Evolutionary conservation across 2,113 vertebrate genomes (phyloP), one percentile per base, ranked within the genome.

Genomic region (Cebidichthys violaceus): DNA sequence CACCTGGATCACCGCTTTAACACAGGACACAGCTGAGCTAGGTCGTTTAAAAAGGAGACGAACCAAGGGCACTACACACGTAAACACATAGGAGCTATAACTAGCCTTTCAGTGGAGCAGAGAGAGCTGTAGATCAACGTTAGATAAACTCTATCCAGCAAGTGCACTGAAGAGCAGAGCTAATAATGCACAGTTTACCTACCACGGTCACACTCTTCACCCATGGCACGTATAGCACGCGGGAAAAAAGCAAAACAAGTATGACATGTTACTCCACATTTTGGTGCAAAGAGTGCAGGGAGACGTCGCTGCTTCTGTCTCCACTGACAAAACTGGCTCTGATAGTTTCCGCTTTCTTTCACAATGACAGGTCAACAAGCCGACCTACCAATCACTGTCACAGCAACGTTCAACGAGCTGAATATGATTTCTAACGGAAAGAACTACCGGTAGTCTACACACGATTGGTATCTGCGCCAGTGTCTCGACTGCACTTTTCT

Each of bases 281-380:
- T 66, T 86, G 65, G 65, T 61, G 8, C 22, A 60, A 35, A 73
- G 43, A 39, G 10, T 33, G 80, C 39, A 65, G 13, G 14, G 79
- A 86, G 77, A 81, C 50, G 82, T 67, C 33, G 72, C 76, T 62
- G 24, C 67, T 54, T 37, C 45, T 29, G 60, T 29, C 52, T 31
- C 76, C 18, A 62, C 39, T 74, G 70, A 41, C 60, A 57, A 35
- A n/a, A 68, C 39, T 66, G 75, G 4, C 72, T 80, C 43, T 11
- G 70, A 87, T 82, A 57, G 86, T 82, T 93, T 94, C 92, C 93
- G 90, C 90, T 91, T 89, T 88, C 67, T 71, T 86, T 33, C 80
- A 39, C 83, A 50, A 59, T 88, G 85, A 91, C 88, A 90, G 45
- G 27, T 83, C 83, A 70, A 64, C 66, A 47, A 73, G 41, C 52